Base-by-base conservation (phyloP, 2,113 vertebrate genomes). In the Piprites chloris region DNA sequence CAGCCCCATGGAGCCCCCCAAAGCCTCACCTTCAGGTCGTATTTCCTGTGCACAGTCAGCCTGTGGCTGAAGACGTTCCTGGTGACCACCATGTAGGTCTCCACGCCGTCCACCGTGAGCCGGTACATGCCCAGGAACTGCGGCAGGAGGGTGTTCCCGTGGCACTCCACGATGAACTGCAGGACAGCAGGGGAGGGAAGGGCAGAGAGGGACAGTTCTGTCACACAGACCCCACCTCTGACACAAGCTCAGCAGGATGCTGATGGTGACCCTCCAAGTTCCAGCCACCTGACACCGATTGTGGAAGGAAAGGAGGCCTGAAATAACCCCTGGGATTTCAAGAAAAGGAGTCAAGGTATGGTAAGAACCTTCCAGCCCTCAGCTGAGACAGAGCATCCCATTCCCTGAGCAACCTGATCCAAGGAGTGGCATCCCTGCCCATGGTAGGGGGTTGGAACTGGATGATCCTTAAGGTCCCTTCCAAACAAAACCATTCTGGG, bases 111-210 rank as follows among this genome's bases (percentile, higher is more conserved):
- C 98, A 99, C 99, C 0, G 99, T 99, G 80, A 99, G 98, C 66
- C 99, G 97, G 97, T 99, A 99, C 99, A 99, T 99, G 91, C 99
- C 99, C 84, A 99, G 98, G 97, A 99, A 99, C 98, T 99, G 99
- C 8, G 99, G 99, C 93, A 99, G 98, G 49, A 99, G 98, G 14
- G 99, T 99, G 98, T 98, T 99, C 76, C 99, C 99, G 12, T 99
- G 99, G 89, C 99, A 99, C 97, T 99, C 99, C 97, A 99, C 99
- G 42, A 99, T 99, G 97, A 99, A 99, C 99, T 99, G 96, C 83
- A 73, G 77, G 24, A 28, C 14, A 26, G 59, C 1, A 0, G 87
- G 58, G 52, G 47, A 17, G 46, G 74, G 62, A 39, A 68, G 63
- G 68, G 73, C 69, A 89, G 35, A 76, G 53, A 42, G 22, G 26